Conservation (phyloP, 2,113 vertebrate genomes). For the Solea solea region DNA sequence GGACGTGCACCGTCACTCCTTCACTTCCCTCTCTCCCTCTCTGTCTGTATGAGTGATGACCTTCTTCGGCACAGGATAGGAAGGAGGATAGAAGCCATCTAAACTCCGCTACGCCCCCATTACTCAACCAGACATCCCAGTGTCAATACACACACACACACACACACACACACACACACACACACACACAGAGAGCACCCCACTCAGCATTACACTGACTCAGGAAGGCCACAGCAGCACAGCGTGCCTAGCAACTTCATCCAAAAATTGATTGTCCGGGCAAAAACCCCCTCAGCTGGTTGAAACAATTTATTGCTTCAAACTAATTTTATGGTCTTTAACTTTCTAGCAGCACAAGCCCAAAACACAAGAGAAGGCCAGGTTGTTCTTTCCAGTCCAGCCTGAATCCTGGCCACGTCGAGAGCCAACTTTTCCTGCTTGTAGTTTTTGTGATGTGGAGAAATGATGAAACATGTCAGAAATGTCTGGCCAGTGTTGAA, state of each 20-base stretch:
- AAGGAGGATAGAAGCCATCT: slow-evolving; percentile 68
- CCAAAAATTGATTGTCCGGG: slow-evolving; percentile 56
- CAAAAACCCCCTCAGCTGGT: slow-evolving; percentile 32
- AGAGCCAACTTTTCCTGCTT: neutral
- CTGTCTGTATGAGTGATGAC: slow-evolving; percentile 66
- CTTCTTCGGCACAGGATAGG: slow-evolving; percentile 52
- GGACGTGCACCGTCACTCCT: slow-evolving; percentile 8
- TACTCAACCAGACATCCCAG: slow-evolving; percentile 68
- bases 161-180: slow-evolving; percentile 27
- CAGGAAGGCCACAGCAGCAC: slow-evolving; percentile 54
- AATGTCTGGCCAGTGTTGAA: too few species aligned
- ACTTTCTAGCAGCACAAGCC: slow-evolving; percentile 23
- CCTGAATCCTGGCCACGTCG: neutral
- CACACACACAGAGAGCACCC: slow-evolving; percentile 19
- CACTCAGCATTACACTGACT: slow-evolving; percentile 57
- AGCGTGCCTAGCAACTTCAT: slow-evolving; percentile 47
- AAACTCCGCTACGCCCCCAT: slow-evolving; percentile 63
- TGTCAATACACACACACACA: slow-evolving; percentile 49
- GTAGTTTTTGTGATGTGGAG: neutral
- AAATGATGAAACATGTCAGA: too few species aligned
- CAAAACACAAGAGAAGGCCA: slow-evolving; percentile 11
- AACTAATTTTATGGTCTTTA: slow-evolving; percentile 47
- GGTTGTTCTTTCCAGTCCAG: slow-evolving; percentile 3
- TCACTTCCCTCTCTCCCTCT: slow-evolving; percentile 8
- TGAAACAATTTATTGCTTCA: slow-evolving; percentile 49